Conservation (phyloP, 2,113 vertebrate species). For the Ictalurus furcatus region DNA sequence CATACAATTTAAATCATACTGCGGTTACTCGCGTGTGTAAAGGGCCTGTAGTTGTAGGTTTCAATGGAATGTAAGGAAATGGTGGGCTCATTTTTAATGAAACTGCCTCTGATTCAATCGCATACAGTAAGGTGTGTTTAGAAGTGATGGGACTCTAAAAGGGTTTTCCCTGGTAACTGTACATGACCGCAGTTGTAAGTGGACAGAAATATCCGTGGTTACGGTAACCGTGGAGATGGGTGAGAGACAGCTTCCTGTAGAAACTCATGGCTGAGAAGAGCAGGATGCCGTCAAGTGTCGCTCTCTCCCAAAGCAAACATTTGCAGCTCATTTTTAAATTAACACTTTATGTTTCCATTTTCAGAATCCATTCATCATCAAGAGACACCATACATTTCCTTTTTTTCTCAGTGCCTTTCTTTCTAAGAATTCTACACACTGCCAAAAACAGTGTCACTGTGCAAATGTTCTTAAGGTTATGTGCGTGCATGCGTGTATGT, state of each 20-base stretch:
- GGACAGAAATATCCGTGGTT: conserved; percentile 51
- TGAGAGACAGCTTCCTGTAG: conserved; percentile 46
- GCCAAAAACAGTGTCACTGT: conserved; percentile 17
- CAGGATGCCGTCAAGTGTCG: conserved; percentile 50
- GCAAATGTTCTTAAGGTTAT: neutral
- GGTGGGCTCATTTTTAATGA: neutral
- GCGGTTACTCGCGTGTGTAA: neutral
- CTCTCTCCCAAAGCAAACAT: conserved; percentile 33
- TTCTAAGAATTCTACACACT: conserved; percentile 1
- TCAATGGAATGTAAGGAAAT: conserved; percentile 11
- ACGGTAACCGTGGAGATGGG: conserved; percentile 55
- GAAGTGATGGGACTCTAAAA: conserved; percentile 14
- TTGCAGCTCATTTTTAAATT: conserved; percentile 47
- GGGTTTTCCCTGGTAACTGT: conserved; percentile 56
- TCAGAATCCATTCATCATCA: conserved; percentile 36
- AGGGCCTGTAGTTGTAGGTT: conserved; percentile 8
- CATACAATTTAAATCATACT: conserved; percentile 31
- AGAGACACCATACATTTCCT: conserved; percentile 17
- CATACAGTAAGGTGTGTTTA: neutral
- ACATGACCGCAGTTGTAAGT: conserved; percentile 35
- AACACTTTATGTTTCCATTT: conserved; percentile 45
- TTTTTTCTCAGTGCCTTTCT: neutral
- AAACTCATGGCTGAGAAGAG: conserved; percentile 48
- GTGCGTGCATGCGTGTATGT: neutral
- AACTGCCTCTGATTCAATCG: neutral